Base-by-base conservation (phyloP, 2,113 vertebrate species). In the Notiomystis cincta region DNA sequence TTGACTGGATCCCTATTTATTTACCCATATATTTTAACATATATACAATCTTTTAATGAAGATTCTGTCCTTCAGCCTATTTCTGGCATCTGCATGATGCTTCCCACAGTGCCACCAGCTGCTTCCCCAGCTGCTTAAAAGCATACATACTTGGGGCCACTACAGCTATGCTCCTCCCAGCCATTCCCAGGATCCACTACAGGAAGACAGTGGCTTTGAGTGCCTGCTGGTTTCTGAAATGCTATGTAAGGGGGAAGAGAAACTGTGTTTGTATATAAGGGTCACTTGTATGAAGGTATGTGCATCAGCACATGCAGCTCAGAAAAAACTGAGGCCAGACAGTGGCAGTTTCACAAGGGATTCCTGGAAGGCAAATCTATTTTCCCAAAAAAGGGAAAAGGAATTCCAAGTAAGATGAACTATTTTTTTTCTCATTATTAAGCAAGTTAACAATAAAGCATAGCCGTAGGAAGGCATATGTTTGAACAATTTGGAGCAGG, bases 371-470 rank as follows among this genome's bases (percentile, higher is more conserved):
- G 14, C 25, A 76, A 70, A 56, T 37, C 37, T n/a, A n/a, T n/a
- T n/a, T n/a, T n/a, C n/a, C n/a, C n/a, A n/a, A n/a, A n/a, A n/a
- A n/a, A 58, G 13, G 44, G 40, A 83, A 87, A 87, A 91, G 28
- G 64, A 88, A 96, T 86, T 88, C 73, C 33, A 62, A 92, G 54
- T 37, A 76, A 88, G 38, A 45, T 17, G 19, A 83, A 94, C 51
- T 67, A 37, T 90, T 95, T 93, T 90, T 91, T 95, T 93, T 90
- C 90, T 78, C 64, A 56, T 62, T 93, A 83, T 62, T 89, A 73
- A 90, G 82, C 37, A 70, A 94, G 82, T 85, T 88, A 90, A 77
- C 61, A 90, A 81, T 71, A 92, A 83, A 94, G 56, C 76, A 93
- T 15, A 87, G 95, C 76, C 23, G 19, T 66, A 90, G 90, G 88